Conservation (phyloP, 2,888 invertebrate species). For the Hemicrepidius hirtus region DNA sequence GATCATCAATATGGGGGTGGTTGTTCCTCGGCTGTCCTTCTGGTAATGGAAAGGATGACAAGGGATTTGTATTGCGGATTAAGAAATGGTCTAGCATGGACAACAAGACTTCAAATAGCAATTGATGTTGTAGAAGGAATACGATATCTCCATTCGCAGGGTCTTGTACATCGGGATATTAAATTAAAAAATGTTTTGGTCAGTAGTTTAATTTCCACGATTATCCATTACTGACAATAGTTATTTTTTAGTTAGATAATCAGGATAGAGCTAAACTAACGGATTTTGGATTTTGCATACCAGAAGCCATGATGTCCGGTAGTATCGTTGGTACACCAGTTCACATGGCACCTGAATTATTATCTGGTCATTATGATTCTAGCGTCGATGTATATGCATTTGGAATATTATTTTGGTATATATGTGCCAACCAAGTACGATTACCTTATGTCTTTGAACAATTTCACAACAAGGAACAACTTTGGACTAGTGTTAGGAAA, state of each 20-base stretch:
- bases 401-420: slow-evolving; percentile 92
- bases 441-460: slow-evolving; percentile 88
- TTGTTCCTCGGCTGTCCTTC: slow-evolving; percentile 82
- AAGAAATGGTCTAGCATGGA: slow-evolving; percentile 80
- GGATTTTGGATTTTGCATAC: slow-evolving; percentile 93
- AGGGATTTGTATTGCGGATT: slow-evolving; percentile 88
- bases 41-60: slow-evolving; percentile 85
- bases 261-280: slow-evolving; percentile 86
- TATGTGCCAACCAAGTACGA: slow-evolving; percentile 88
- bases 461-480: slow-evolving; percentile 89
- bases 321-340: slow-evolving; percentile 92
- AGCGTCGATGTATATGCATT: slow-evolving; percentile 93
- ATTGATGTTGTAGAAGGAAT: slow-evolving; percentile 91
- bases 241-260: slow-evolving; percentile 76
- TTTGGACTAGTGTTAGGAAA: slow-evolving; percentile 89
- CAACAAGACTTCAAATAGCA: slow-evolving; percentile 80
- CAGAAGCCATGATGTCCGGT: slow-evolving; percentile 92
- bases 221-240: background rate
- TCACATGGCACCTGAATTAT: slow-evolving; percentile 93
- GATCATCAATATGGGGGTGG: slow-evolving; percentile 84
- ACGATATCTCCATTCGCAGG: slow-evolving; percentile 90
- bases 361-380: slow-evolving; percentile 86
- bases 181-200: slow-evolving; percentile 92
- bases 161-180: slow-evolving; percentile 91
- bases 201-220: background rate